Evolutionary conservation across 2,113 vertebrate genomes (phyloP).

Genomic region (Opisthocomus hoazin): DNA sequence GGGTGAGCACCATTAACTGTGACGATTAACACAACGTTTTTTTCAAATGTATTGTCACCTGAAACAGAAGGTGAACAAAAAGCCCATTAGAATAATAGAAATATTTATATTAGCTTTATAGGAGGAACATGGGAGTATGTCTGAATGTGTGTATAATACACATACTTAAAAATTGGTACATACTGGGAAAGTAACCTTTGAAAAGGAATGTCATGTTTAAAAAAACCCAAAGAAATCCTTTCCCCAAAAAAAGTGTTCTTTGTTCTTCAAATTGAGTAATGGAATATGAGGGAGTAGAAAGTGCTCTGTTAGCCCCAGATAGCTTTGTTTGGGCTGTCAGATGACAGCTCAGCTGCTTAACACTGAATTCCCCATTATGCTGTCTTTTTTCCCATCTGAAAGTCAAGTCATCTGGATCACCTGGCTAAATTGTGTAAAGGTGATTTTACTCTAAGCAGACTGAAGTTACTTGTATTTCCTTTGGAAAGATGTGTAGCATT

Average conservation of each 20-base stretch:
- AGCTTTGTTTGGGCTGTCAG: constrained; percentile 22
- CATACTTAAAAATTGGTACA: background rate
- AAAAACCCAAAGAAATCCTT: background rate
- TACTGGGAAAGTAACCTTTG: background rate
- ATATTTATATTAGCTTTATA: background rate
- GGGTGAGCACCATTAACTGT: background rate
- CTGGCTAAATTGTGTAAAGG: background rate
- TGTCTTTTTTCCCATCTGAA: background rate
- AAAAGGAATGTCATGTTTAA: background rate
- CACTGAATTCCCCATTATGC: background rate
- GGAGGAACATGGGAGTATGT: accelerated
- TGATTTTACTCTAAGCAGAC: background rate
- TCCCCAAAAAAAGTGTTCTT: background rate
- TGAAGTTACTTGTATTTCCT: background rate
- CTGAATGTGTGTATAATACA: background rate
- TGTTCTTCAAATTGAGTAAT: background rate
- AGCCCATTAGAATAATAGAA: background rate
- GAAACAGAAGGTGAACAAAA: background rate
- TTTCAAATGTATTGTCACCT: background rate
- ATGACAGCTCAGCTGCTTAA: constrained; percentile 1
- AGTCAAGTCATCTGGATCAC: background rate
- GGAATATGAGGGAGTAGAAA: background rate
- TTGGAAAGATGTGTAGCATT: background rate
- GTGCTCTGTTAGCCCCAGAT: background rate
- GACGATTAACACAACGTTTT: background rate